Percentiles rank a stretch among this genome's conserved stretches.
phyloP scores from a whole-genome alignment of 2,888 invertebrate species.

The Drosophila engyochracea region DNA sequence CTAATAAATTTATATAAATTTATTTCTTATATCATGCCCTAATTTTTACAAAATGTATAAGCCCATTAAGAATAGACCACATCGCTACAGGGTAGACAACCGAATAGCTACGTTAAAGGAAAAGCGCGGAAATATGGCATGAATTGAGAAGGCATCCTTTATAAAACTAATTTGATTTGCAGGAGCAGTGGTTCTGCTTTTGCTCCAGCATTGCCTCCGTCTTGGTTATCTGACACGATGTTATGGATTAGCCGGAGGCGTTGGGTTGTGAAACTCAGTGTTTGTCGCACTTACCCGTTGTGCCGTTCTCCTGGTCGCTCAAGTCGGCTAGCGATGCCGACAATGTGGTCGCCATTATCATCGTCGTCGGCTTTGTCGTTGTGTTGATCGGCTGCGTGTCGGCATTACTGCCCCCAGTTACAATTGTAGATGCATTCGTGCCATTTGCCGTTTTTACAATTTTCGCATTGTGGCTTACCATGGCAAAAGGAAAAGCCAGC shows the following conservation, averaged over 20 bases:
- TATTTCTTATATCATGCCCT: not conserved
- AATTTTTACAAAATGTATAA: not conserved
- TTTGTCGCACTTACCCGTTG: slow-evolving; percentile 79
- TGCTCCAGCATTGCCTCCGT: not conserved
- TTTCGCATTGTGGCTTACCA: slow-evolving; percentile 79
- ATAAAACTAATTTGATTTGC: slow-evolving; percentile 63
- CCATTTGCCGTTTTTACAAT: slow-evolving; percentile 82
- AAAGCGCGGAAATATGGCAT: slow-evolving; percentile 23
- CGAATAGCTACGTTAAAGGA: not conserved
- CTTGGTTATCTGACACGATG: slow-evolving; percentile 3
- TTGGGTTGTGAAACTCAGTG: slow-evolving; percentile 15
- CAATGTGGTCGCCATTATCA: slow-evolving; percentile 50
- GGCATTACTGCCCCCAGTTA: slow-evolving; percentile 65
- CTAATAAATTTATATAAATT: not conserved
- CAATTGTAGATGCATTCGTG: slow-evolving; percentile 64
- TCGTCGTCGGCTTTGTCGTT: slow-evolving; percentile 44
- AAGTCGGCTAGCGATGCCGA: slow-evolving; percentile 67
- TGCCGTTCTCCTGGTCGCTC: slow-evolving; percentile 77
- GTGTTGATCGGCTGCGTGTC: slow-evolving; percentile 48
- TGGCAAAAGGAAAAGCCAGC: slow-evolving; percentile 43
- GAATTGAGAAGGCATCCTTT: slow-evolving; percentile 40
- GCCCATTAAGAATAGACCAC: not conserved
- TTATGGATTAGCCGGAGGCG: slow-evolving; percentile 24
- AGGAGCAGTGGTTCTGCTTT: slow-evolving; percentile 18
- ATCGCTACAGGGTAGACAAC: slow-evolving; percentile 4